Percentiles rank a stretch among this genome's conserved stretches.
Evolutionary conservation across 2,888 invertebrate genomes (phyloP).

Genomic region (Hydropsyche betteni): DNA sequence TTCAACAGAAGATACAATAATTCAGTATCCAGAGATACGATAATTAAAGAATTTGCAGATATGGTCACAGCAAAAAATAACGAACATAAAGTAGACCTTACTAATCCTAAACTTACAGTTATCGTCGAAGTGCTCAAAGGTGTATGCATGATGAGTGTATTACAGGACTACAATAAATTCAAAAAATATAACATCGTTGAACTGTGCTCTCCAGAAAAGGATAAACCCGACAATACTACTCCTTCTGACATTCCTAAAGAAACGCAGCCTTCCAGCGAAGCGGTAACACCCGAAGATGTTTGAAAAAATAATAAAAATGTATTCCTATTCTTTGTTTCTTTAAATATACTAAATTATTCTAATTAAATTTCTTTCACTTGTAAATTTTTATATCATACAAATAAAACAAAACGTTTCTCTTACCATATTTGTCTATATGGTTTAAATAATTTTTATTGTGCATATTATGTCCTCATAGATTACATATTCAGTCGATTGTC

Average conservation of each 20-base stretch:
- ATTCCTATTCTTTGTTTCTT: too few species aligned
- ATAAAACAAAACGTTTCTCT: not conserved
- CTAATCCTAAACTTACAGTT: conserved; percentile 78
- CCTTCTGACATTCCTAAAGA: not conserved
- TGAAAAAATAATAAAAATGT: too few species aligned
- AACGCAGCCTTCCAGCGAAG: not conserved
- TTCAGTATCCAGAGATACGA: conserved; percentile 73
- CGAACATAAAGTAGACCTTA: conserved; percentile 81
- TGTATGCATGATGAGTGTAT: conserved; percentile 81
- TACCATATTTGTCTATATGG: not conserved
- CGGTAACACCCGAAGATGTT: not conserved
- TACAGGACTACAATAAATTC: conserved; percentile 79
- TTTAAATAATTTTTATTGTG: not conserved
- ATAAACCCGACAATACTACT: conserved; percentile 11
- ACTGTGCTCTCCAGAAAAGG: conserved; percentile 55
- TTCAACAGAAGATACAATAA: conserved; percentile 84
- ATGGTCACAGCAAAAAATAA: conserved; percentile 74
- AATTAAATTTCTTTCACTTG: too few species aligned
- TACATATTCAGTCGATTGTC: conserved; percentile 19
- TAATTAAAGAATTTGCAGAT: conserved; percentile 79
- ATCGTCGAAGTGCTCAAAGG: conserved; percentile 85
- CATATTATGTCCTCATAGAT: conserved; percentile 2
- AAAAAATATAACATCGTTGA: conserved; percentile 88
- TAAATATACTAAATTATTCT: too few species aligned
- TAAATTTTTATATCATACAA: not conserved